Conservation (phyloP, 2,797 vertebrate genomes). For the Crenuchus spilurus region DNA sequence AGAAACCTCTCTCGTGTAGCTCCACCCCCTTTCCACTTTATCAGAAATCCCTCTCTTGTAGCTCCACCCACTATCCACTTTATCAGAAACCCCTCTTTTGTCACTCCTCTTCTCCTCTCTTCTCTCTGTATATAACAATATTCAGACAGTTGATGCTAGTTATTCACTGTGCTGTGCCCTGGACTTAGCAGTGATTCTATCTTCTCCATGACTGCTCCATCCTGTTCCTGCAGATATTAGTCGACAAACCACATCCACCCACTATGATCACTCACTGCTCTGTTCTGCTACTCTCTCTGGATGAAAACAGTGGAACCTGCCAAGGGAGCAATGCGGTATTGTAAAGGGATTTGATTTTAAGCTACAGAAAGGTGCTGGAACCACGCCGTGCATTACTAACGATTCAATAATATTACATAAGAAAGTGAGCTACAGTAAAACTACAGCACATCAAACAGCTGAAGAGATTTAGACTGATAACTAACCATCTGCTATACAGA, state of each 20-base stretch:
- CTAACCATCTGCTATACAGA: neutral
- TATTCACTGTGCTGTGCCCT: neutral
- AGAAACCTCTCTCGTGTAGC: too few species aligned
- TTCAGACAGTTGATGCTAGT: neutral
- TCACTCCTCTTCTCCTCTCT: too few species aligned
- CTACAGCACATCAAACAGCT: neutral
- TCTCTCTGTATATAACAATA: neutral
- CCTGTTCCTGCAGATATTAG: neutral
- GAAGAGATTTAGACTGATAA: neutral
- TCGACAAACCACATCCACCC: neutral
- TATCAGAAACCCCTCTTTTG: too few species aligned
- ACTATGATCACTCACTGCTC: neutral
- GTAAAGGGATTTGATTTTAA: conserved; percentile 4
- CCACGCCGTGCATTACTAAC: neutral
- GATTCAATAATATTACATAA: neutral
- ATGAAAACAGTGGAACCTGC: neutral
- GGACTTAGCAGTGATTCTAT: neutral
- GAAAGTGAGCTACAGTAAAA: neutral
- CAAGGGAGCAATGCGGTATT: neutral
- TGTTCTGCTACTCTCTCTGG: neutral
- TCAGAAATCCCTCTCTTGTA: too few species aligned
- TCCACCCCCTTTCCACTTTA: too few species aligned
- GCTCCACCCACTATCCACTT: too few species aligned
- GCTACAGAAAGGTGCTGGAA: neutral
- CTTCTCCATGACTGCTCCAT: neutral